Conservation (phyloP, 1,140 invertebrate species). For the Meloidogyne hapla region DNA sequence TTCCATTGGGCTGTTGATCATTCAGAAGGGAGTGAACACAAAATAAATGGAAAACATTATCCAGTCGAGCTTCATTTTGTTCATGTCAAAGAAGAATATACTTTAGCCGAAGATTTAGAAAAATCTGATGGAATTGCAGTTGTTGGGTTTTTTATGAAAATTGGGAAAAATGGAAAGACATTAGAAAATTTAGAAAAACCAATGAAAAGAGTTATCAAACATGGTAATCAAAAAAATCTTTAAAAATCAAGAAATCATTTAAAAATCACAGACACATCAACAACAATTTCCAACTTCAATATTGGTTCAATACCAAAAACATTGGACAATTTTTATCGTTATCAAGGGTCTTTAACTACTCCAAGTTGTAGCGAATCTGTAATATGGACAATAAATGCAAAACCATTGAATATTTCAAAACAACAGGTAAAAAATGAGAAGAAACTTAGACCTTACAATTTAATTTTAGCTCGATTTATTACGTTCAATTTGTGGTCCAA, state of each 20-base stretch:
- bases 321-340: slow-evolving; percentile 69
- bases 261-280: too few species aligned
- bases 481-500: too few species aligned
- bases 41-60: not conserved
- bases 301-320: slow-evolving; percentile 37
- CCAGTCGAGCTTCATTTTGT: slow-evolving; percentile 70
- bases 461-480: too few species aligned
- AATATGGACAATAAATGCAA: slow-evolving; percentile 81
- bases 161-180: slow-evolving; percentile 29
- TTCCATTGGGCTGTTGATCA: slow-evolving; percentile 76
- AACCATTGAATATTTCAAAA: slow-evolving; percentile 57
- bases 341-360: slow-evolving; percentile 84
- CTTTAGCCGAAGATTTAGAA: slow-evolving; percentile 32
- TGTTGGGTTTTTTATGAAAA: slow-evolving; percentile 53
- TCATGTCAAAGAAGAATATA: slow-evolving; percentile 54
- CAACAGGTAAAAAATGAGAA: not conserved
- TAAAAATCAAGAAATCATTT: too few species aligned
- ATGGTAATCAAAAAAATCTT: slow-evolving; percentile 10
- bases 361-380: slow-evolving; percentile 85
- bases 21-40: slow-evolving; percentile 4
- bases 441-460: too few species aligned
- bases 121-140: slow-evolving; percentile 59
- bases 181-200: slow-evolving; percentile 33
- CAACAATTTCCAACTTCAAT: slow-evolving; percentile 50
- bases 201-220: slow-evolving; percentile 34